Conservation (phyloP, 2,797 vertebrate genomes). For the Pseudocheirus occidentalis region DNA sequence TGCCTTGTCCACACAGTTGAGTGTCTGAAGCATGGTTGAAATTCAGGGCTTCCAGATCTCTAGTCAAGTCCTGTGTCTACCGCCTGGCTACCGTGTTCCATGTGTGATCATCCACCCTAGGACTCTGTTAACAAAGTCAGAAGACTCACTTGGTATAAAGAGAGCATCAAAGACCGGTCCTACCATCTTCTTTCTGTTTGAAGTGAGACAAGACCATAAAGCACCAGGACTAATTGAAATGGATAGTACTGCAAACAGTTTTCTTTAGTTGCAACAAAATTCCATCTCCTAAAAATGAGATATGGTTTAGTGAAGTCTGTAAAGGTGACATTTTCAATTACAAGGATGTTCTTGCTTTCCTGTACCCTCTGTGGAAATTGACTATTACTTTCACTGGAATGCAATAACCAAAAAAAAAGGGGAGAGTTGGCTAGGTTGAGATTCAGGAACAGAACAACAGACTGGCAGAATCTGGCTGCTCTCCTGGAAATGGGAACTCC, state of each 20-base stretch:
- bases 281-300: conserved; percentile 39
- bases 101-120: not conserved
- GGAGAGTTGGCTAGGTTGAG: not conserved
- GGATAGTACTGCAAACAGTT: conserved; percentile 29
- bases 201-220: conserved; percentile 59
- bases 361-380: conserved; percentile 57
- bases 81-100: not conserved
- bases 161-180: conserved; percentile 23
- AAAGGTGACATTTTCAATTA: conserved; percentile 14
- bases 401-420: conserved; percentile 56
- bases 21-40: not conserved
- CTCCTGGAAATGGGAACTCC: conserved; percentile 16
- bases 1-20: not conserved
- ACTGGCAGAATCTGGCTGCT: not conserved
- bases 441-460: conserved; percentile 20
- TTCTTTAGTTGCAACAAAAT: not conserved
- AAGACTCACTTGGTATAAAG: conserved; percentile 17
- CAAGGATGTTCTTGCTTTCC: conserved; percentile 35
- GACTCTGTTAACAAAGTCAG: conserved; percentile 30
- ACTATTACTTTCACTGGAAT: conserved; percentile 47
- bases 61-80: not conserved
- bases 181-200: not conserved
- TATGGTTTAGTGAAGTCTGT: conserved; percentile 2
- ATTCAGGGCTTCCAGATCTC: not conserved
- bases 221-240: conserved; percentile 38